Percentiles rank a stretch among this genome's conserved stretches.
These are phyloP conservation scores for Myiagra hebetior DNA, from an alignment of 2,113 vertebrate genomes.

Conservation along the genomic window DNA sequence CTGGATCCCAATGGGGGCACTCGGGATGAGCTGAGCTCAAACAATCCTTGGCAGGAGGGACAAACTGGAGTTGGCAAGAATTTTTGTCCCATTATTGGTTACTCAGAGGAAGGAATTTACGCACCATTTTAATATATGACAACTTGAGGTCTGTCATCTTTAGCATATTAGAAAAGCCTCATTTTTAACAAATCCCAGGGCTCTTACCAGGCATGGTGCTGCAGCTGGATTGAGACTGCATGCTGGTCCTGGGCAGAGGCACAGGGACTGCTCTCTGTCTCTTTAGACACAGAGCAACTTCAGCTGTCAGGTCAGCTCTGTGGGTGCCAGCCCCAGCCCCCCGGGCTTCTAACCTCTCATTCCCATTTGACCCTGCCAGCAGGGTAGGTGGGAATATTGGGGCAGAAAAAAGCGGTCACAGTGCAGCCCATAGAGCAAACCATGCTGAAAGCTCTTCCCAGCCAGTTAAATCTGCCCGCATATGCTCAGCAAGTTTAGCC, in stretches of 20 bases:
- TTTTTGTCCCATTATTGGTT: constrained; percentile 46
- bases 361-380: neutral
- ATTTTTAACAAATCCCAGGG: constrained; percentile 54
- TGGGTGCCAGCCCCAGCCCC: neutral
- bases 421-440: neutral
- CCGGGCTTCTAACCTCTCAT: rapidly evolving
- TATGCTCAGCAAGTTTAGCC: neutral
- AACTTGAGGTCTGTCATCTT: constrained; percentile 61
- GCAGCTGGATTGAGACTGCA: constrained; percentile 6
- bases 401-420: neutral
- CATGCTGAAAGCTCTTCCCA: neutral
- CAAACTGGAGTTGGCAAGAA: constrained; percentile 35
- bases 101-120: constrained; percentile 23
- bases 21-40: constrained; percentile 21
- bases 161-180: constrained; percentile 5
- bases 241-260: neutral
- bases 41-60: constrained; percentile 60
- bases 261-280: neutral
- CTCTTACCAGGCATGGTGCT: neutral
- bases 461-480: neutral
- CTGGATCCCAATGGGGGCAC: constrained; percentile 53
- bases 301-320: rapidly evolving
- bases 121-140: constrained; percentile 47
- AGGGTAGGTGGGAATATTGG: neutral
- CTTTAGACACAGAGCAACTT: neutral